These are phyloP conservation scores for Panzeria rudis DNA, from an alignment of 2,888 invertebrate genomes.

Conservation along the genomic window DNA sequence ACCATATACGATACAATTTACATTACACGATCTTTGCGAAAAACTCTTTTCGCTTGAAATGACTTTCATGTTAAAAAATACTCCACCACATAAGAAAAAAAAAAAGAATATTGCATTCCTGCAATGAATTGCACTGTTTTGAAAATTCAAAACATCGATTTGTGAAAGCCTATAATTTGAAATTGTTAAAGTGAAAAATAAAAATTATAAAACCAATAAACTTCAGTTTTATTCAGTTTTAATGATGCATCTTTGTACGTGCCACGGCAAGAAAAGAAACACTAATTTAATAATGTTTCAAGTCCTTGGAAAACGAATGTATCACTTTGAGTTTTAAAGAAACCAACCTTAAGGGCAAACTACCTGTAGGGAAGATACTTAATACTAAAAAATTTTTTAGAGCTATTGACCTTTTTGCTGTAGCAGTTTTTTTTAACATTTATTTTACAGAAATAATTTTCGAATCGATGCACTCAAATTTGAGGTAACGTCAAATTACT, in stretches of 20 bases:
- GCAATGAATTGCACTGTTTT: not conserved
- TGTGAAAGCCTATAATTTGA: constrained; percentile 19
- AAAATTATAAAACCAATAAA: constrained; percentile 35
- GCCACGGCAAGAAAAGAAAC: not conserved
- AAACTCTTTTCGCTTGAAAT: no score
- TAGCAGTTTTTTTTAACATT: not conserved
- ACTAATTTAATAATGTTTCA: constrained; percentile 7
- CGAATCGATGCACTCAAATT: not conserved
- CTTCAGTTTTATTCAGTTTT: constrained; percentile 33
- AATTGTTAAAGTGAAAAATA: constrained; percentile 5
- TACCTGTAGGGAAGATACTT: not conserved
- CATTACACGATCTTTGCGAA: no score
- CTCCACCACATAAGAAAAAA: no score
- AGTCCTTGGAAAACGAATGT: constrained; percentile 27
- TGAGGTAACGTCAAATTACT: not conserved
- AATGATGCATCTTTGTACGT: constrained; percentile 50
- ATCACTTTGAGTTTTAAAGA: not conserved
- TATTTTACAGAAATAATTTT: not conserved
- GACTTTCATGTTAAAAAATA: no score
- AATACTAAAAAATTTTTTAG: not conserved
- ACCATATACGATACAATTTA: no score
- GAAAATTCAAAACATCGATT: constrained; percentile 7
- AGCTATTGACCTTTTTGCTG: not conserved
- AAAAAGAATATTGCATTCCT: no score
- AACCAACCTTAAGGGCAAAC: constrained; percentile 8